Base-by-base conservation (phyloP, 1,140 invertebrate species). In the Helicoverpa armigera region DNA sequence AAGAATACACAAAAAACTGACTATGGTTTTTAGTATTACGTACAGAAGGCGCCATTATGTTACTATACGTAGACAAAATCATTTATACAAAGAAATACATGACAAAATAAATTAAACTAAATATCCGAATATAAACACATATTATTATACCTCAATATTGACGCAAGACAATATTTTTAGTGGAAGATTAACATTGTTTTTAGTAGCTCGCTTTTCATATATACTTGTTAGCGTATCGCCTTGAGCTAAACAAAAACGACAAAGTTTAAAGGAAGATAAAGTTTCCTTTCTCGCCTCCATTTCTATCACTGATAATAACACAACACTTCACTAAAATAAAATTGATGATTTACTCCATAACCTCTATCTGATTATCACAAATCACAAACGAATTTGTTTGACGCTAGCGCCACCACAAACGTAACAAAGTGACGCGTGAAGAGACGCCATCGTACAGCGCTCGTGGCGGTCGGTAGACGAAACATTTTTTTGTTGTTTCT, bases 121-220 rank as follows among this genome's bases (percentile, higher is more conserved):
- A 51, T 43, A 50, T 11, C 10, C 13, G 12, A 69, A 69, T 18
- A 69, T 3, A 23, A 50, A 4, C 16, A 12, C 18, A 12, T 12
- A 2, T 50, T 11, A 74, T 83, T 69, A 95, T 96, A 97, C 97
- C 97, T 98, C 97, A 79, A 97, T 96, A 61, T 96, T 96, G 81
- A 97, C 96, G 87, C 96, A 97, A 51, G 97, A 96, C 96, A 97
- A 97, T 86, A 97, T 96, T 94, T 97, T 97, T 84, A 97, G 89
- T 56, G 96, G 95, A 84, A 98, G 93, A 81, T 97, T 96, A 67
- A 97, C 96, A 75, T 92, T 93, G 78, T 95, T 95, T 86, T 95
- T 96, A 67, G 95, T 88, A 82, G 93, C 89, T 76, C 92, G 90
- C 84, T 95, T 96, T 70, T 96, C 95, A 87, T 96, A 97, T 86